These are phyloP conservation scores for Diglossa cyanea DNA, from an alignment of 2,797 vertebrate genomes.

Conservation along the genomic window DNA sequence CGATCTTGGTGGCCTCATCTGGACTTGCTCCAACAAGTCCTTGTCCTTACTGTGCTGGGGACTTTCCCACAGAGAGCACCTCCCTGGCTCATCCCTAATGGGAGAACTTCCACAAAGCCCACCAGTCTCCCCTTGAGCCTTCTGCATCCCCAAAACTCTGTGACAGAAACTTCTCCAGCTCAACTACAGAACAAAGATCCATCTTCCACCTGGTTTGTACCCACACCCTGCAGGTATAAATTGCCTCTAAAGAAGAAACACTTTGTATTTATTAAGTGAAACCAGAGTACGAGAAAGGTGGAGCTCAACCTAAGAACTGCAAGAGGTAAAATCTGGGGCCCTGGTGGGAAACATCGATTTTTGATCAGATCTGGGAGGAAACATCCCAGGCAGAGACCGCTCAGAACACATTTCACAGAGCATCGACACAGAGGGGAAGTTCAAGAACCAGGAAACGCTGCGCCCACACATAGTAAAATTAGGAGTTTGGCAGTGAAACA, in stretches of 20 bases:
- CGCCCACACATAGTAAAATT: background rate
- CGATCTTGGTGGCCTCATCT: background rate
- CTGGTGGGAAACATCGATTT: background rate
- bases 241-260: background rate
- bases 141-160: background rate
- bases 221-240: rapidly evolving
- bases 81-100: background rate
- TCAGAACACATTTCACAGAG: background rate
- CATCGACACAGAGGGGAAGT: background rate
- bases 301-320: background rate
- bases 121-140: background rate
- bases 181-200: background rate
- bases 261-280: background rate
- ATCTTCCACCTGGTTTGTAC: background rate
- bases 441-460: background rate
- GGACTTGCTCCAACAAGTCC: background rate
- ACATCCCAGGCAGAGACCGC: background rate
- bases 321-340: background rate
- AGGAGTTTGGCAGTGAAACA: background rate
- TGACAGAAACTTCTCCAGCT: background rate
- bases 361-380: background rate
- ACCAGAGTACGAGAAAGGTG: background rate
- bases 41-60: background rate
- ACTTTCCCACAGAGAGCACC: background rate
- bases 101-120: background rate